Evolutionary conservation across 2,113 vertebrate genomes (phyloP).

Genomic region (Ranitomeya variabilis): DNA sequence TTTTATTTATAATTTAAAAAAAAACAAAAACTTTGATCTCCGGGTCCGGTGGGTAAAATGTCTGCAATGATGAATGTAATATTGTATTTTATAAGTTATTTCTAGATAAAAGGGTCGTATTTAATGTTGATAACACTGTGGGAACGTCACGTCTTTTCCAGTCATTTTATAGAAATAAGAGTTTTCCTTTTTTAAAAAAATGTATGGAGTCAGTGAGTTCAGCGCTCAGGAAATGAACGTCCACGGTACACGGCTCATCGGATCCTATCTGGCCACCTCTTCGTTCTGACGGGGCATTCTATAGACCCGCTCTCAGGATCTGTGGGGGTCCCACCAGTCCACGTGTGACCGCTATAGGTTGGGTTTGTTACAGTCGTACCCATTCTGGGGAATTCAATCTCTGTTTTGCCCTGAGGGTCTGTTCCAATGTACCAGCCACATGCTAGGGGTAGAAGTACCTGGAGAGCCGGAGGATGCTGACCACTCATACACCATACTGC

Average conservation of each 20-base stretch:
- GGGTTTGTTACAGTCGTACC: too few species aligned
- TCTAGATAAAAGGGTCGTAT: neutral
- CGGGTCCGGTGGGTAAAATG: neutral
- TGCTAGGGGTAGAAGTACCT: neutral
- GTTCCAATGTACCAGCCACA: neutral
- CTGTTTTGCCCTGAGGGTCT: neutral
- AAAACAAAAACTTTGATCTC: neutral
- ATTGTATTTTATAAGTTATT: slow-evolving; percentile 11
- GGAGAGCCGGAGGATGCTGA: too few species aligned
- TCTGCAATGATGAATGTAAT: neutral
- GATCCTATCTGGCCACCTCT: too few species aligned
- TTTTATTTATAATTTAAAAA: neutral
- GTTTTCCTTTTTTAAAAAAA: neutral
- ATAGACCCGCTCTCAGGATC: too few species aligned
- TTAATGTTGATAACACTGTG: neutral
- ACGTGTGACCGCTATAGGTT: too few species aligned
- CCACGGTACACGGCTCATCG: too few species aligned
- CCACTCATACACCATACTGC: too few species aligned
- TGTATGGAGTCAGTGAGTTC: neutral
- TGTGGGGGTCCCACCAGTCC: too few species aligned
- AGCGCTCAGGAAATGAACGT: too few species aligned
- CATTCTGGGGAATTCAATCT: too few species aligned
- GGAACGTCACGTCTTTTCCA: neutral
- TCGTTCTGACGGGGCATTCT: too few species aligned
- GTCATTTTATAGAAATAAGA: neutral